These are phyloP conservation scores for Ciconia nigra DNA, from an alignment of 2,797 vertebrate genomes.

Conservation along the genomic window DNA sequence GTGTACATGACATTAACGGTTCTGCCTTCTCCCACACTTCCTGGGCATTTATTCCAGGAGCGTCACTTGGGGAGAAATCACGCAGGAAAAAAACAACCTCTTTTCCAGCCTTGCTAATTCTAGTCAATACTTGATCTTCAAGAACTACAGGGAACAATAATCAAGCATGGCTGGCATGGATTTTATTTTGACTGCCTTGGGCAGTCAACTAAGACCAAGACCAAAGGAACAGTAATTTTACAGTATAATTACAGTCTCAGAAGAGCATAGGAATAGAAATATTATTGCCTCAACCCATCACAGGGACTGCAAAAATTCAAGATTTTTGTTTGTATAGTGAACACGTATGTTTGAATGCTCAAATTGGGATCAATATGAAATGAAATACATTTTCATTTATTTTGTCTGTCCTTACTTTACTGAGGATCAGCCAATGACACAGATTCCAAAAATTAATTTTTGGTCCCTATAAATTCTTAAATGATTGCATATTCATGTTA, in stretches of 20 bases:
- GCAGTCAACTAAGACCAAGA: neutral
- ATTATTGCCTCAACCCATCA: neutral
- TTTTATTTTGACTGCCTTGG: neutral
- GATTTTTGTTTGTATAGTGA: neutral
- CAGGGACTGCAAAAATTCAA: neutral
- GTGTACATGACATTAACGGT: too few relatives aligned
- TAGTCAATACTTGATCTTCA: neutral
- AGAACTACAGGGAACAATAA: neutral
- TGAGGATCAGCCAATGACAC: neutral
- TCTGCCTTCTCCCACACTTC: neutral
- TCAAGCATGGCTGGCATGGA: neutral
- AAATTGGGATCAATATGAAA: neutral
- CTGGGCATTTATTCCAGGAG: neutral
- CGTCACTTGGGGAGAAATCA: neutral
- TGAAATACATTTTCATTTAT: neutral
- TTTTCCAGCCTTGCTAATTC: neutral
- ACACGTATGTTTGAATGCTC: neutral
- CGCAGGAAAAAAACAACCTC: neutral
- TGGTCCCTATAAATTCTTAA: neutral
- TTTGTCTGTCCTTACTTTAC: neutral
- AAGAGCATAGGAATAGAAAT: neutral
- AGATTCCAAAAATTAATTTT: neutral
- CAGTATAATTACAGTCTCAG: neutral
- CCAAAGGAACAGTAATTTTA: neutral
- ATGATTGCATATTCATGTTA: neutral